Evolutionary conservation across 2,113 vertebrate genomes (phyloP), one percentile per base, ranked within the genome.

Genomic region (Hippocampus comes): DNA sequence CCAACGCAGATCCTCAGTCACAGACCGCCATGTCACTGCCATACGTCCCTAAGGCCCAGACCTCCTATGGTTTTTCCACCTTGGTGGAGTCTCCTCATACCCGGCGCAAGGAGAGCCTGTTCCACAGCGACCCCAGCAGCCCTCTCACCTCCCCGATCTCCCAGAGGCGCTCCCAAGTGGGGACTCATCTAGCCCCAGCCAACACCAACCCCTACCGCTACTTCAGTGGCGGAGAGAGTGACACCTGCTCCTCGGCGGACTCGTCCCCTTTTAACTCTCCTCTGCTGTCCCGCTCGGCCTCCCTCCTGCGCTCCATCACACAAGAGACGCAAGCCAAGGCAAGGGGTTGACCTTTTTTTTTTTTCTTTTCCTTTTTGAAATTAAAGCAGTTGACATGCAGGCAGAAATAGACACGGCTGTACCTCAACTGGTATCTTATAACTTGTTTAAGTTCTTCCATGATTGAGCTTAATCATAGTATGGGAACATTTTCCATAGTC

Each of bases 71-170:
- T 64, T 97, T 98, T 0, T 90, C 96, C 70, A 96, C 96, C 0
- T 89, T 98, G 59, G 89, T 95, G 78, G 97, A 99, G 89, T 98
- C 96, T 63, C 97, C 97, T 1, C 97, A 98, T 81, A 98, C 97
- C 0, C 88, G 97, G 0, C 94, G 96, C 67, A 97, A 96, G 75
- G 96, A 99, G 72, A 97, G 96, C 0, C 92, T 99, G 7, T 98
- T 98, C 88, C 97, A 98, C 88, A 96, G 94, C 2, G 94, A 98
- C 88, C 97, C 96, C 75, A 92, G 82, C 67, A 97, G 96, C 81
- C 95, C 94, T 0, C 86, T 92, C 7, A 94, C 94, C 56, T 98
- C 96, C 0, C 96, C 96, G 0, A 92, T 92, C 0, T 76, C 94
- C 10, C 95, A 94, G 70, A 93, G 95, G 70, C 88, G 92, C 23